A percentile compares a stretch with the other conserved stretches of the same genome.
These are phyloP conservation scores for Carassius auratus DNA, from an alignment of 2,113 vertebrate species.

Conservation along the genomic window DNA sequence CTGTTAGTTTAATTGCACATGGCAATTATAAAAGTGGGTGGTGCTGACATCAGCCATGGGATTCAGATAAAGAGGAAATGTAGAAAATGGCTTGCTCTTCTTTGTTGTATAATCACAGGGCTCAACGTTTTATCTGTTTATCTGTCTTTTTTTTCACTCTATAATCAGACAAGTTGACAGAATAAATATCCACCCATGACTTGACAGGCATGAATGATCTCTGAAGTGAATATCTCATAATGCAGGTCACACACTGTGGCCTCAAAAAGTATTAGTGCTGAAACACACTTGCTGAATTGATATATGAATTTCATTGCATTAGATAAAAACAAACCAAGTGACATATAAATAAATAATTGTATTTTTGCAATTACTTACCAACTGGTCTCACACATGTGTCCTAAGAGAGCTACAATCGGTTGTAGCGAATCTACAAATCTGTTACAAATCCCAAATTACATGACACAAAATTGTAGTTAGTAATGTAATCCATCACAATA, in stretches of 20 bases:
- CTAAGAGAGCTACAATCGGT: not conserved
- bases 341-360: not conserved
- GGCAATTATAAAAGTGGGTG: slow-evolving; percentile 47
- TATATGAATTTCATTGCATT: not conserved
- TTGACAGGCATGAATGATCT: not conserved
- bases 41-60: slow-evolving; percentile 26
- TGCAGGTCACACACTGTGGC: not conserved
- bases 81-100: slow-evolving; percentile 7
- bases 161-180: not conserved
- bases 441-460: no score
- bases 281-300: not conserved
- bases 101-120: not conserved
- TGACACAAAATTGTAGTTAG: no score
- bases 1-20: slow-evolving; percentile 61
- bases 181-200: not conserved
- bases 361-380: not conserved
- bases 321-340: not conserved
- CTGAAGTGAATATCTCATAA: not conserved
- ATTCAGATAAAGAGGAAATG: slow-evolving; percentile 39
- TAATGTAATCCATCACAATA: no score
- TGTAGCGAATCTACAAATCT: no score
- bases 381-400: not conserved
- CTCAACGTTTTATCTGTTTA: not conserved
- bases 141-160: not conserved
- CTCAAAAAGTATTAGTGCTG: not conserved